Percentiles rank a stretch among this genome's conserved stretches.
Conservation (phyloP, 37 sponge, comb jelly and placozoan genomes). For the Beroe forskalii region DNA sequence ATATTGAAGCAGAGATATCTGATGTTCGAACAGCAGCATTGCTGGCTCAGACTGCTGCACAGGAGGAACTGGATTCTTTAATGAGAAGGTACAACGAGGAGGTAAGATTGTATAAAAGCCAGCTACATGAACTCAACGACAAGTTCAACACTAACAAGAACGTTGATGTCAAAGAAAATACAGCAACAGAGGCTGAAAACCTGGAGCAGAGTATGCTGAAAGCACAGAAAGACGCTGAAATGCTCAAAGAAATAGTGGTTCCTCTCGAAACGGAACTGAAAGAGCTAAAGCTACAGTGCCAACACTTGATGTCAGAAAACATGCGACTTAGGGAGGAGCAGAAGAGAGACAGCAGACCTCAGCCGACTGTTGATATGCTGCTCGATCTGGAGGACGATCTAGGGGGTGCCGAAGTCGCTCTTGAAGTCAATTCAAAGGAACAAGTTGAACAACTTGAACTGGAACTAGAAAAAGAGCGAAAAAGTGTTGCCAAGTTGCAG, state of each 20-base stretch:
- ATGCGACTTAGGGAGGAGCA: conserved; percentile 38
- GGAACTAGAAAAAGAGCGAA: conserved; percentile 14
- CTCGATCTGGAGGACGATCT: conserved; percentile 29
- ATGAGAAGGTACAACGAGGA: conserved; percentile 46
- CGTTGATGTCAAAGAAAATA: neutral
- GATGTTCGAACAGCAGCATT: conserved; percentile 51
- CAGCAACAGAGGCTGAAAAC: neutral
- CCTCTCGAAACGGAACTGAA: conserved; percentile 60
- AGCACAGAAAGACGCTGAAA: conserved; percentile 59
- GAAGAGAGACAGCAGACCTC: conserved; percentile 29
- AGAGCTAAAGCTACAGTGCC: conserved; percentile 38
- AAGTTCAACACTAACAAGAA: neutral
- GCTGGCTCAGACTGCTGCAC: conserved; percentile 22
- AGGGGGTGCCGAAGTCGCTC: conserved; percentile 10
- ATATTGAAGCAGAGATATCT: conserved; percentile 35
- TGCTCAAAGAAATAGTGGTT: conserved; percentile 39
- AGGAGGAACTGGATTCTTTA: conserved; percentile 39
- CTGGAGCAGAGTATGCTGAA: conserved; percentile 39
- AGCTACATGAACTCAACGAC: neutral
- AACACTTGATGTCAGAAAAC: conserved; percentile 49
- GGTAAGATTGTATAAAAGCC: neutral
- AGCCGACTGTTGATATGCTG: conserved; percentile 55
- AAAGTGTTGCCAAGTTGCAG: neutral
- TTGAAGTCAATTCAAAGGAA: conserved; percentile 32
- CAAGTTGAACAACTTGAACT: conserved; percentile 35